These are phyloP conservation scores for Epinotia bilunana DNA, from an alignment of 2,888 invertebrate species.

Conservation along the genomic window DNA sequence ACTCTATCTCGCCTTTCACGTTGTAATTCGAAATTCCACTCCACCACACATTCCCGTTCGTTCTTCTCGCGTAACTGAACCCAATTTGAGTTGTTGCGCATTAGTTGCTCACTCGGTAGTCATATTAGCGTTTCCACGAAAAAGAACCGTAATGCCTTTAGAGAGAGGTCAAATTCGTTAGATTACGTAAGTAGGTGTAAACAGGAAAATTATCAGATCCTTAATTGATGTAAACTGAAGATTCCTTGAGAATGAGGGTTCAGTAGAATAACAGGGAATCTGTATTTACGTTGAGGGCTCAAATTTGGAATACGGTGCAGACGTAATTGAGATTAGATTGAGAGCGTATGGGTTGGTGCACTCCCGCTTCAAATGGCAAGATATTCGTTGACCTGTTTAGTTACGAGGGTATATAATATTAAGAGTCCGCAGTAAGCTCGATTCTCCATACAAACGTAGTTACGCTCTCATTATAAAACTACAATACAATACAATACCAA, in stretches of 20 bases:
- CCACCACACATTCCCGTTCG: slow-evolving; percentile 12
- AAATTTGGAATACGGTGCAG: too few species aligned
- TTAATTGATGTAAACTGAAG: slow-evolving; percentile 36
- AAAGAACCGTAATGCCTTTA: background rate
- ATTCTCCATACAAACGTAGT: too few species aligned
- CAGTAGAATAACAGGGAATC: background rate
- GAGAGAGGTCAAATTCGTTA: background rate
- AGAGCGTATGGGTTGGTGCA: too few species aligned
- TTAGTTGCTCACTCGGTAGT: slow-evolving; percentile 24
- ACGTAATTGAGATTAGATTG: too few species aligned
- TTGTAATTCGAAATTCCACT: slow-evolving; percentile 10
- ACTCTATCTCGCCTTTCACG: background rate
- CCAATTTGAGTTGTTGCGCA: slow-evolving; percentile 33
- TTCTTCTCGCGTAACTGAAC: slow-evolving; percentile 33
- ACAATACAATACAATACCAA: too few species aligned
- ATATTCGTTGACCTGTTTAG: too few species aligned
- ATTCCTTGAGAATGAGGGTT: slow-evolving; percentile 3
- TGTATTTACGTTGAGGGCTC: background rate
- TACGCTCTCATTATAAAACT: too few species aligned
- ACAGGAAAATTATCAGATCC: slow-evolving; percentile 41
- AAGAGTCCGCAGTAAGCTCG: too few species aligned
- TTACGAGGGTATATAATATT: too few species aligned
- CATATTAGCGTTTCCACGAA: background rate
- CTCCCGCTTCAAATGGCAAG: too few species aligned
- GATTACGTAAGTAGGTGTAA: slow-evolving; percentile 5